Evolutionary conservation across 2,888 invertebrate species (phyloP), one percentile per base, ranked within the genome.

Genomic region (Cyrtodaria siliqua): DNA sequence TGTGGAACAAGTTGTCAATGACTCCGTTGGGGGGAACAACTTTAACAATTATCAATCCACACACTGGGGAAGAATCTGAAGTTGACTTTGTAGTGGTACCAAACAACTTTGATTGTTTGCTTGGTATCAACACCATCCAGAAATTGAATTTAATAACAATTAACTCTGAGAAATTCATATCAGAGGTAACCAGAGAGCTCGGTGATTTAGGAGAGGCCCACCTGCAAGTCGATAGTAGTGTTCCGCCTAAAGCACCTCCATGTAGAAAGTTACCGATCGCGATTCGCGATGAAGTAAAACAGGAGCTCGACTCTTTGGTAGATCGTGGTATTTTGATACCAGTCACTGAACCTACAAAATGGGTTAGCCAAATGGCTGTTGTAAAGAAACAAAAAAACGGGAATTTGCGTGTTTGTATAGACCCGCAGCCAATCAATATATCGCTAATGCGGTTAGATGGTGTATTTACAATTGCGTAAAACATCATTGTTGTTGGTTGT

Each of bases 391-490:
- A n/a, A n/a, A n/a, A 29, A 0, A 70, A 57, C 40, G 70, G 62
- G 2, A 72, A 59, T n/a, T n/a, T 66, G 16, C 4, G 72, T 33
- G 47, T 72, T 18, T 66, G 60, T 23, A 72, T 82, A 18, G 79
- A 83, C 47, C 83, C 78, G 9, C 75, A 84, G 40, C 40, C 79
- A 8, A 52, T 82, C 8, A 83, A 82, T 27, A 69, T 60, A 44
- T 57, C 74, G 2, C 44, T 81, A 12, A 66, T 61, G 20, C n/a
- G 49, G 23, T 44, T 76, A 6, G 44, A 80, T 29, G 79, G 77
- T 27, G 42, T 70, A 12, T 66, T 82, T 44, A 67, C 67, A 8
- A 63, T 69, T 20, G 69, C 53, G 9, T 60, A 61, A 24, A 73
- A 81, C 50, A 80, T 80, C 18, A 56, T 75, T n/a, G 70, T 81